A percentile compares a stretch with the other conserved stretches of the same genome.
These are phyloP conservation scores for Tolmerus cingulatus DNA, from an alignment of 2,888 invertebrate genomes.

Conservation along the genomic window DNA sequence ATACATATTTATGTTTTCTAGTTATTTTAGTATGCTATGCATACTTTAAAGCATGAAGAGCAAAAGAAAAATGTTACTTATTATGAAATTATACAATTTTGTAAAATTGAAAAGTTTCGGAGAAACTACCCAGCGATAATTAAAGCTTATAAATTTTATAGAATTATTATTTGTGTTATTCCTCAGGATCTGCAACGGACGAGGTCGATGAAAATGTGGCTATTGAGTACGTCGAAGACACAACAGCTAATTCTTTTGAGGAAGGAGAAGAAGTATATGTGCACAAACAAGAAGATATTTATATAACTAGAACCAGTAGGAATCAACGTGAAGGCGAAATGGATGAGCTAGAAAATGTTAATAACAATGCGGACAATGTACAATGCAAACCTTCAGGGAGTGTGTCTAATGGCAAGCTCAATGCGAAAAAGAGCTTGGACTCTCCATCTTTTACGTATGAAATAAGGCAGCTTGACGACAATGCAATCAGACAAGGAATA, in stretches of 20 bases:
- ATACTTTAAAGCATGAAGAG: no score
- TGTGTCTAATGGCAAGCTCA: constrained; percentile 22
- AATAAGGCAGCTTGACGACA: constrained; percentile 45
- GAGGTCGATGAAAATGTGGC: constrained; percentile 56
- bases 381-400: neutral
- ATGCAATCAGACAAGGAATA: constrained; percentile 35
- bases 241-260: constrained; percentile 42
- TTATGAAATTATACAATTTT: no score
- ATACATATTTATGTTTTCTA: no score
- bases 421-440: constrained; percentile 5
- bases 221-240: constrained; percentile 56
- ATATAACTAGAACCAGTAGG: neutral
- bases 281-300: neutral
- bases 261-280: constrained; percentile 36
- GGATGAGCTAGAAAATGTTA: neutral
- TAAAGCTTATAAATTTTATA: neutral
- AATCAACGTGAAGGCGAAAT: neutral
- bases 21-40: no score
- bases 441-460: constrained; percentile 32
- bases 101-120: no score
- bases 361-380: constrained; percentile 1
- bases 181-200: constrained; percentile 49
- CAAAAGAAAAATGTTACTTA: no score
- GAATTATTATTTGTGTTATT: neutral
- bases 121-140: no score